Evolutionary conservation across 2,888 invertebrate species (phyloP).

Genomic region (Onthophagus sagittarius): DNA sequence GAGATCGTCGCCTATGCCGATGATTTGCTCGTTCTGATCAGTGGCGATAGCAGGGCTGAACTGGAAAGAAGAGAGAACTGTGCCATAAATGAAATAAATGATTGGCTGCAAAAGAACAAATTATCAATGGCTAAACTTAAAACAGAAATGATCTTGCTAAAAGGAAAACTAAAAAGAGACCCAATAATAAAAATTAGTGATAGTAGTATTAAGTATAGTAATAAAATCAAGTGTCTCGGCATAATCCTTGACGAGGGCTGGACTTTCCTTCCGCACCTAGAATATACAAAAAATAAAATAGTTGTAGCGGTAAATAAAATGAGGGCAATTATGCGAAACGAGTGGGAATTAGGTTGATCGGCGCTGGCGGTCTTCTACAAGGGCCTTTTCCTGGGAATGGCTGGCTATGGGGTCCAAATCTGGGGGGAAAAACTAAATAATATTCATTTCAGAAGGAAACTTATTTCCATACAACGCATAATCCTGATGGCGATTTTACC

Average conservation of each 20-base stretch:
- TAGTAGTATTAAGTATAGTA: background rate
- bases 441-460: background rate
- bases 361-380: background rate
- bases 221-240: background rate
- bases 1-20: conserved; percentile 12
- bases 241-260: background rate
- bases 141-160: conserved; percentile 4
- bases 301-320: too few relatives aligned
- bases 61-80: background rate
- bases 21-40: conserved; percentile 6
- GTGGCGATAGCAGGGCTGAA: background rate
- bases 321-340: too few relatives aligned
- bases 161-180: conserved; percentile 1
- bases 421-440: background rate
- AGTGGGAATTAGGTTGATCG: too few relatives aligned
- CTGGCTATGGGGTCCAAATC: conserved; percentile 8
- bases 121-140: background rate
- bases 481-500: conserved; percentile 4
- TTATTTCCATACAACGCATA: background rate
- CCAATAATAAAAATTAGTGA: background rate
- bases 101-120: conserved; percentile 1
- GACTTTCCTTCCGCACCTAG: background rate
- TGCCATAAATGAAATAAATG: background rate
- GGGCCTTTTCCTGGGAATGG: background rate
- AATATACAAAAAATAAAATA: too few relatives aligned